phyloP scores from a whole-genome alignment of 2,797 vertebrate genomes.

The Microchirus variegatus region DNA sequence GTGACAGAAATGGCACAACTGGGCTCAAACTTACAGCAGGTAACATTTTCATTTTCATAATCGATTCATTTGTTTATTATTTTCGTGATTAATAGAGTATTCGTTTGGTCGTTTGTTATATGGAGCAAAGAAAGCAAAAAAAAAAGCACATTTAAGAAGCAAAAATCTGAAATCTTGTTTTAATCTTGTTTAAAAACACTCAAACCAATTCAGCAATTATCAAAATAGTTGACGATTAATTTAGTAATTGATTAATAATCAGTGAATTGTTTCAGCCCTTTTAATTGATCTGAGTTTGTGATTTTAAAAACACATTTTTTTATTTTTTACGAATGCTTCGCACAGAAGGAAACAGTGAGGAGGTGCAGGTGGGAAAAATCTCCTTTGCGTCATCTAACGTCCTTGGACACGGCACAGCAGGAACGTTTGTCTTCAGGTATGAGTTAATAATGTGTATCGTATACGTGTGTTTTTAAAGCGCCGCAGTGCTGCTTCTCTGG shows the following conservation, averaged over 20 bases:
- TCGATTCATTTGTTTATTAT: no score
- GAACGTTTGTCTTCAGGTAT: constrained; percentile 94
- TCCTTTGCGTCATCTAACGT: constrained; percentile 88
- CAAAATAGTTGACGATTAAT: no score
- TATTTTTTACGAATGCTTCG: no score
- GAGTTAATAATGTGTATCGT: constrained; percentile 21
- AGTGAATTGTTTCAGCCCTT: no score
- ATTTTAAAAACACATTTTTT: neutral
- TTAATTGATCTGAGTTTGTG: neutral
- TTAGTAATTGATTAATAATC: no score
- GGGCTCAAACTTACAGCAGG: constrained; percentile 45
- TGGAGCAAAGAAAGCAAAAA: no score
- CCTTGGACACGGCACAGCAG: constrained; percentile 91
- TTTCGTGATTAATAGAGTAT: no score
- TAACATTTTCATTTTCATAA: constrained; percentile 18
- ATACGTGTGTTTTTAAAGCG: neutral
- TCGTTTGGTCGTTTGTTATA: no score
- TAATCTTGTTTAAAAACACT: no score
- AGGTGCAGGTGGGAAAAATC: constrained; percentile 91
- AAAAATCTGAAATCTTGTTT: neutral
- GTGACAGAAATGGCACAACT: constrained; percentile 20
- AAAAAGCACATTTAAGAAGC: neutral
- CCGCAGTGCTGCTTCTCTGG: neutral
- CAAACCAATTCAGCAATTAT: neutral
- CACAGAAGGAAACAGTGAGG: constrained; percentile 70